Base-by-base conservation (phyloP, 2,113 vertebrate genomes). In the Eurystomus gularis region DNA sequence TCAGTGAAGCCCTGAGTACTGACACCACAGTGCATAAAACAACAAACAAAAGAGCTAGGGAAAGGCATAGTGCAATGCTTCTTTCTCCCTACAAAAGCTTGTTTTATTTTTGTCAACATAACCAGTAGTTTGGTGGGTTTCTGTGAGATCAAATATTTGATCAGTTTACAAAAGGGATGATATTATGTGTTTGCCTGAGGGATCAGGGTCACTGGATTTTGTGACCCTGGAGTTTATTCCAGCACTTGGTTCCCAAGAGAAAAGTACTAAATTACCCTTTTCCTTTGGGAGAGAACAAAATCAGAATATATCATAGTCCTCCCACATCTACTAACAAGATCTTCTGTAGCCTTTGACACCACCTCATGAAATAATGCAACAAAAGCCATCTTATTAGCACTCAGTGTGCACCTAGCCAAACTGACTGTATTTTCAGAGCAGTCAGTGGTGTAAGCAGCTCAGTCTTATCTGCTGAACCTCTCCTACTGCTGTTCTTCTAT, bases 91-190 rank as follows among this genome's bases (percentile, higher is more conserved):
- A 60, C 65, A 87, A 85, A 86, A 69, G 58, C 73, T 61, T 44
- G 64, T 17, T 95, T 93, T 95, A 64, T 89, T 95, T 85, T 84
- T 89, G 65, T 94, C 88, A 94, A 84, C 66, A 76, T 87, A 95
- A 94, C 80, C 91, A 79, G n/a, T 17, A 82, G 86, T 85, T 90
- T 82, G 92, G 49, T 52, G 52, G 69, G 42, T 83, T 95, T 91
- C 86, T 82, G 20, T 3, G 44, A 95, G 88, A 96, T 91, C 91
- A 96, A 96, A 88, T 91, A 95, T 91, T 96, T 96, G 78, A 94
- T 88, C 75, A 62, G 54, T 94, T 96, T 80, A 90, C 82, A 78
- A 94, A 94, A 95, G 85, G 44, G 62, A 93, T 79, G 54, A 85
- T 93, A 90, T 80, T 79, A 83, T 61, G 54, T 62, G 90, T 69